These are phyloP conservation scores for Heliconius ethilla DNA, from an alignment of 2,888 invertebrate species.

Conservation along the genomic window DNA sequence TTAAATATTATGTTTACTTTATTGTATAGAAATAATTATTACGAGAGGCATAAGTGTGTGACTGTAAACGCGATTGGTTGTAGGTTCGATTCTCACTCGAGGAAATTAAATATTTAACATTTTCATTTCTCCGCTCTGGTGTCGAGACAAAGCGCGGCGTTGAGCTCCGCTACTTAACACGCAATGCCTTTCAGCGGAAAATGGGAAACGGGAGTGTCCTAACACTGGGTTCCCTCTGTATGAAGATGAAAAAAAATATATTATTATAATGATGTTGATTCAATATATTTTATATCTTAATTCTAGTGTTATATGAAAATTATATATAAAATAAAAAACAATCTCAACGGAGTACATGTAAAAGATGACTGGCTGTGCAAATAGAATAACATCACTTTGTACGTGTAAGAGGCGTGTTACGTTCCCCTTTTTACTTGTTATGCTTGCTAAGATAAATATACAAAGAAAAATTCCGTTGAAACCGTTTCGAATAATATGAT, in stretches of 20 bases:
- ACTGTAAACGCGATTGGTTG: too few species aligned
- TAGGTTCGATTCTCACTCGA: too few species aligned
- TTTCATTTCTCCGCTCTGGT: too few species aligned
- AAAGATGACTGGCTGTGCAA: conserved; percentile 44
- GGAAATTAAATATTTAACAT: too few species aligned
- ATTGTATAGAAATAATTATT: too few species aligned
- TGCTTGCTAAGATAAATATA: conserved; percentile 51
- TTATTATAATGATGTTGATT: not conserved
- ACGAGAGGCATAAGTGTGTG: too few species aligned
- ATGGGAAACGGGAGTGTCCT: too few species aligned
- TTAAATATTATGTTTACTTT: too few species aligned
- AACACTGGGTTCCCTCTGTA: too few species aligned
- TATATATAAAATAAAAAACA: conserved; percentile 18
- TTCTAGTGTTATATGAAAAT: not conserved
- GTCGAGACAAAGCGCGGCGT: too few species aligned
- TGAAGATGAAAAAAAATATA: not conserved
- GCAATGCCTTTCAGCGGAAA: too few species aligned
- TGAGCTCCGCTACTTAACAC: too few species aligned
- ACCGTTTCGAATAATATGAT: conserved; percentile 38
- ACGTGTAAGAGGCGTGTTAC: conserved; percentile 44
- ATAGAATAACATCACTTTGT: conserved; percentile 49
- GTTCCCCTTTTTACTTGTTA: conserved; percentile 52
- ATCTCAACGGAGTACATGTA: conserved; percentile 43
- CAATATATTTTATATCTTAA: not conserved
- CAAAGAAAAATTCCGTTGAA: conserved; percentile 47